Conservation (phyloP, 2,888 invertebrate genomes). For the Pristionchus maxplancki region DNA sequence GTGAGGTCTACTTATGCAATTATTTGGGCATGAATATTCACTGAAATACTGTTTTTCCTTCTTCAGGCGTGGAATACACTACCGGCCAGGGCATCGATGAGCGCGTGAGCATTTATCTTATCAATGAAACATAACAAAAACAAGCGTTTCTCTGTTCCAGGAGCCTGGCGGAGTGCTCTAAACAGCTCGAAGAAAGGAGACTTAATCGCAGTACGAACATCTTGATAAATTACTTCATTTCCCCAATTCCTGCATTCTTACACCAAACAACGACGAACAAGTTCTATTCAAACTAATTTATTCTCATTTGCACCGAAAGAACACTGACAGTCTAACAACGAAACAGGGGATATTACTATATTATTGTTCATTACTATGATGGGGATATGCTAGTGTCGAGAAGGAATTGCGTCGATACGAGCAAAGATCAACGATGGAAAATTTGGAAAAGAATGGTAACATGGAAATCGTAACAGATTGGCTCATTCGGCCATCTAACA, state of each 20-base stretch:
- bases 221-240: neutral
- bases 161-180: neutral
- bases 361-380: neutral
- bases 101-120: neutral
- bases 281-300: neutral
- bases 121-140: neutral
- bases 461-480: neutral
- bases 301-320: neutral
- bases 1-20: too few relatives aligned
- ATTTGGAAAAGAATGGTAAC: neutral
- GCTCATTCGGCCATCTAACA: neutral
- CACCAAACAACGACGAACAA: neutral
- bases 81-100: neutral
- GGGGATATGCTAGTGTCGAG: slow-evolving; percentile 8
- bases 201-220: neutral
- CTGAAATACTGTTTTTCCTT: too few relatives aligned
- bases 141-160: neutral
- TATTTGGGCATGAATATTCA: too few relatives aligned
- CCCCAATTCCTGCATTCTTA: too few relatives aligned
- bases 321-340: neutral
- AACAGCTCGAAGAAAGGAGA: neutral
- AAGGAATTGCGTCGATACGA: neutral
- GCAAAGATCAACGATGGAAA: neutral
- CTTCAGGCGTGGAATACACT: neutral
- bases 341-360: neutral